Percentiles rank a stretch among this genome's conserved stretches.
Conservation (phyloP, 2,888 invertebrate species). For the Coenonympha arcania region DNA sequence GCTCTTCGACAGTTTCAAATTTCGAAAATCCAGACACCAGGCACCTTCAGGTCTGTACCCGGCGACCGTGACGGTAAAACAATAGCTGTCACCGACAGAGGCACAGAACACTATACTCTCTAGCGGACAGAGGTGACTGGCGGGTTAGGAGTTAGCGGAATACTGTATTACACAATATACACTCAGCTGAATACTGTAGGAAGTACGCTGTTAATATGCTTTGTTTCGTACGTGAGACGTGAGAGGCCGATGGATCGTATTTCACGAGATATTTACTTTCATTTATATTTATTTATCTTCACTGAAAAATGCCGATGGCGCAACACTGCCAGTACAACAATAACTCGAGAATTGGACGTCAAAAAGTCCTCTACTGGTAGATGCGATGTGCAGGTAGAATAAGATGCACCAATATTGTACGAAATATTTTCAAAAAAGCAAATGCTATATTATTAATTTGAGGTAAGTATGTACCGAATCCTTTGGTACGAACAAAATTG, state of each 20-base stretch:
- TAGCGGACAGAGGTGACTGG: conserved; percentile 1
- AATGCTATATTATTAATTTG: too few species aligned
- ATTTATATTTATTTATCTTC: too few species aligned
- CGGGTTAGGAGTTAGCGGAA: conserved; percentile 4
- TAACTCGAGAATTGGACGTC: too few species aligned
- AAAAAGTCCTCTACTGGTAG: too few species aligned
- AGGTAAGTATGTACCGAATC: too few species aligned
- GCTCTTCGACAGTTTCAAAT: conserved; percentile 2
- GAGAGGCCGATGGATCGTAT: neutral
- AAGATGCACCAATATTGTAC: too few species aligned
- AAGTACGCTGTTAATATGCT: conserved; percentile 1
- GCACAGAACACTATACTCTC: too few species aligned
- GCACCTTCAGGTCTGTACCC: conserved; percentile 13
- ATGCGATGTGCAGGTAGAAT: too few species aligned
- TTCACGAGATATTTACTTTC: neutral
- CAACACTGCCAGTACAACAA: too few species aligned
- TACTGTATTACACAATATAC: neutral
- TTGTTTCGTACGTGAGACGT: neutral
- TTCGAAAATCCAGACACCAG: neutral
- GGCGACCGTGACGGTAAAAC: conserved; percentile 16
- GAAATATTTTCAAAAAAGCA: too few species aligned
- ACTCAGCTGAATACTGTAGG: conserved; percentile 3
- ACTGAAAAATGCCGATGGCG: too few species aligned
- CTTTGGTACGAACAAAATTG: too few species aligned
- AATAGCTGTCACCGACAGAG: conserved; percentile 11